Evolutionary conservation across 1,140 invertebrate genomes (phyloP).

Genomic region (Bombus soroeensis): DNA sequence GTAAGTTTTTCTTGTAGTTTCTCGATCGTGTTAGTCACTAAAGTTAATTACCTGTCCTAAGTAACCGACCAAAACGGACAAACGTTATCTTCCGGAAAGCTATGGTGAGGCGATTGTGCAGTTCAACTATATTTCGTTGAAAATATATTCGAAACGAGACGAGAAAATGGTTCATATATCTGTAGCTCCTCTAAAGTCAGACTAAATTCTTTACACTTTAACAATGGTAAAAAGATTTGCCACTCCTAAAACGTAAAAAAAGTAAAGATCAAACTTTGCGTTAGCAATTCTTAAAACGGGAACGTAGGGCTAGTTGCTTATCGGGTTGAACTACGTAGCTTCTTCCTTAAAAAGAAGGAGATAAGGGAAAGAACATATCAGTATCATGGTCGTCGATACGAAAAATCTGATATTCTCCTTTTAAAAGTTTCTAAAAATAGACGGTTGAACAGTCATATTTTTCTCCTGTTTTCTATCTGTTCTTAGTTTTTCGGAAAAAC

Average conservation of each 20-base stretch:
- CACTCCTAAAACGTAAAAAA: neutral
- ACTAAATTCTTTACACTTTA: neutral
- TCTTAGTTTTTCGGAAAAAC: slow-evolving; percentile 10
- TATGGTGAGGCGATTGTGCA: neutral
- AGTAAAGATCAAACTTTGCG: neutral
- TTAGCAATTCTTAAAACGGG: neutral
- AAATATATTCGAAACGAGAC: neutral
- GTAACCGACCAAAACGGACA: slow-evolving; percentile 43
- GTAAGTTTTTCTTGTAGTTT: slow-evolving; percentile 51
- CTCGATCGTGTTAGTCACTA: slow-evolving; percentile 51
- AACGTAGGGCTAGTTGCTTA: neutral
- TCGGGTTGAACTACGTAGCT: neutral
- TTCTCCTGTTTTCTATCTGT: neutral
- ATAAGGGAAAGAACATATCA: slow-evolving; percentile 2
- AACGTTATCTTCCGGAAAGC: slow-evolving; percentile 41
- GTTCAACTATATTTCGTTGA: neutral
- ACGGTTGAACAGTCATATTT: neutral
- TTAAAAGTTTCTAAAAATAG: neutral
- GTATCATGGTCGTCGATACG: neutral
- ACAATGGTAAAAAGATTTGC: neutral
- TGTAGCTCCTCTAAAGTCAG: no score
- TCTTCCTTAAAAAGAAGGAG: neutral
- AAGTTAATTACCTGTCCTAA: slow-evolving; percentile 48
- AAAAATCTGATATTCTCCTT: neutral
- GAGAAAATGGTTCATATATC: neutral